phyloP scores from a whole-genome alignment of 1,140 invertebrate species.

The Microplitis mediator region DNA sequence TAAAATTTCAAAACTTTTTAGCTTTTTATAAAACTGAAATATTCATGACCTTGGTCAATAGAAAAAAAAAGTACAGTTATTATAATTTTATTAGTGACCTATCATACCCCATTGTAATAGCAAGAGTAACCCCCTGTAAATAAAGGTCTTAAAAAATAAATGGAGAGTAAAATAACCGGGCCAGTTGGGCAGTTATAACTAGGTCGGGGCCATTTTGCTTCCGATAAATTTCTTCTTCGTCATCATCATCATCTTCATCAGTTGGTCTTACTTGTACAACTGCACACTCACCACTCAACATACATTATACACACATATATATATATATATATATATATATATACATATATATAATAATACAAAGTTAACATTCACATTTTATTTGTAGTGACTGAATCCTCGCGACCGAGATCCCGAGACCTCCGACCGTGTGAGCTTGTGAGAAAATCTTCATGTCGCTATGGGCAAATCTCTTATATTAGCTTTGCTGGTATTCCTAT shows the following conservation, averaged over 20 bases:
- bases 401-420: slow-evolving; percentile 9
- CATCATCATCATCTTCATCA: slow-evolving; percentile 18
- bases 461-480: slow-evolving; percentile 6
- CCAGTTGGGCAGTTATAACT: slow-evolving; percentile 59
- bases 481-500: too few species aligned
- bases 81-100: too few species aligned
- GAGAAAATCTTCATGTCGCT: slow-evolving; percentile 19
- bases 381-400: slow-evolving; percentile 1
- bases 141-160: too few species aligned
- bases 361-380: not conserved
- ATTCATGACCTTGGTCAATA: too few species aligned
- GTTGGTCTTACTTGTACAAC: slow-evolving; percentile 5
- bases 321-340: too few species aligned
- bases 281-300: not conserved
- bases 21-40: too few species aligned
- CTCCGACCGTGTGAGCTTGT: slow-evolving; percentile 16
- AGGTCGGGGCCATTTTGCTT: slow-evolving; percentile 45
- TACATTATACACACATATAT: too few species aligned
- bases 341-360: too few species aligned
- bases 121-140: too few species aligned
- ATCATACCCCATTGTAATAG: too few species aligned
- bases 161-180: slow-evolving; percentile 37
- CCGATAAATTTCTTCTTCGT: slow-evolving; percentile 29
- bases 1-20: too few species aligned
- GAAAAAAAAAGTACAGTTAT: too few species aligned